Percentiles rank a stretch among this genome's conserved stretches.
These are phyloP conservation scores for Eutrigla gurnardus DNA, from an alignment of 2,797 vertebrate species.

Conservation along the genomic window DNA sequence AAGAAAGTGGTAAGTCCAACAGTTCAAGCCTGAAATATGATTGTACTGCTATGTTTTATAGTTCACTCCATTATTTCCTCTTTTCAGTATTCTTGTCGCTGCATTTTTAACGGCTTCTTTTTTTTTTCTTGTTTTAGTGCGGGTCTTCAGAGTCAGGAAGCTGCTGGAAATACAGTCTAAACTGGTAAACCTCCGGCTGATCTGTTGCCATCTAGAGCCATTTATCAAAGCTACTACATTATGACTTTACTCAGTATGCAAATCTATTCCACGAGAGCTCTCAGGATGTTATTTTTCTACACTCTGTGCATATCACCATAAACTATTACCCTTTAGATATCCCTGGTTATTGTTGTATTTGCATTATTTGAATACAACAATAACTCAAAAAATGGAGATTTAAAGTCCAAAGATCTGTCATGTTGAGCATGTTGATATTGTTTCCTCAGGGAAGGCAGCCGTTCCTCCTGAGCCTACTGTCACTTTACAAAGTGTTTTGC, in stretches of 20 bases:
- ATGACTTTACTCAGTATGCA: background rate
- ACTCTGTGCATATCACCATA: background rate
- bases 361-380: conserved; percentile 10
- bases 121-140: conserved; percentile 81
- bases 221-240: conserved; percentile 15
- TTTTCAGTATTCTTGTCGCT: background rate
- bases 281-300: background rate
- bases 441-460: conserved; percentile 88
- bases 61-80: background rate
- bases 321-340: background rate
- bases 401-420: background rate
- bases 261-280: conserved; percentile 14
- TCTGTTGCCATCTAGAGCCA: conserved; percentile 5
- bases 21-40: conserved; percentile 8
- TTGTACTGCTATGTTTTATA: background rate
- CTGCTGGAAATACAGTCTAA: conserved; percentile 91
- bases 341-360: conserved; percentile 10
- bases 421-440: conserved; percentile 20
- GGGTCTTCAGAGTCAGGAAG: conserved; percentile 90
- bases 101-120: conserved; percentile 10
- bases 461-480: conserved; percentile 89
- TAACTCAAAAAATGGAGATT: background rate
- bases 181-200: conserved; percentile 84
- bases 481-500: conserved; percentile 91
- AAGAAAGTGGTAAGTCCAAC: conserved; percentile 88